Conservation (phyloP, 1,140 invertebrate genomes). For the Oncopeltus fasciatus region DNA sequence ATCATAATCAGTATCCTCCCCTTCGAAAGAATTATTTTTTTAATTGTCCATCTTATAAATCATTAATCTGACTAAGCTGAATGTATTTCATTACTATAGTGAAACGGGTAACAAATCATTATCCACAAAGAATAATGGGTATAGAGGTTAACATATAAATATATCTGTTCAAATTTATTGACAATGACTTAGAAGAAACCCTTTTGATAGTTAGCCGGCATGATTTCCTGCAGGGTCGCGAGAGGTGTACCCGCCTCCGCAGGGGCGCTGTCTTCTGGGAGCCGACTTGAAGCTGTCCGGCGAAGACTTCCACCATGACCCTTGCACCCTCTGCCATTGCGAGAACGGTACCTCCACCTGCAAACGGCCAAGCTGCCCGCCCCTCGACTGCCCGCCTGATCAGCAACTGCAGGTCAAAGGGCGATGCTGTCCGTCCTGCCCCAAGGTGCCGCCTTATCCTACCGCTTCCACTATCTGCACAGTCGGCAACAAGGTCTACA, state of each 20-base stretch:
- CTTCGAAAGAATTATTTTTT: no score
- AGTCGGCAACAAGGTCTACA: conserved; percentile 43
- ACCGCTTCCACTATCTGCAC: conserved; percentile 48
- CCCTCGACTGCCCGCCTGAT: conserved; percentile 60
- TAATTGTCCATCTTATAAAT: no score
- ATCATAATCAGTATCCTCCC: no score
- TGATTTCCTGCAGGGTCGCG: conserved; percentile 27
- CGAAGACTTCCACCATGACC: conserved; percentile 46
- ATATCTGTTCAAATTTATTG: no score
- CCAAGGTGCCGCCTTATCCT: conserved; percentile 31
- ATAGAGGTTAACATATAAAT: no score
- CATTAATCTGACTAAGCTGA: no score
- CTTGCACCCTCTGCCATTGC: conserved; percentile 72
- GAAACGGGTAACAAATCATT: no score
- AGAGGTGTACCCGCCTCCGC: conserved; percentile 31
- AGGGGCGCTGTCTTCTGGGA: conserved; percentile 53
- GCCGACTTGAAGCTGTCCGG: conserved; percentile 44
- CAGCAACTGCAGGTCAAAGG: conserved; percentile 45
- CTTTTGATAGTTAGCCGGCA: no score
- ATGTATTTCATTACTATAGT: no score
- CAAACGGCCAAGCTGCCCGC: conserved; percentile 59
- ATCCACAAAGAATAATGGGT: no score
- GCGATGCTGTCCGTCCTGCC: conserved; percentile 64
- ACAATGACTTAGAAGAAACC: no score
- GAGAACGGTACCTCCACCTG: conserved; percentile 61